Evolutionary conservation across 2,888 invertebrate genomes (phyloP).

Genomic region (Drosophila recens): DNA sequence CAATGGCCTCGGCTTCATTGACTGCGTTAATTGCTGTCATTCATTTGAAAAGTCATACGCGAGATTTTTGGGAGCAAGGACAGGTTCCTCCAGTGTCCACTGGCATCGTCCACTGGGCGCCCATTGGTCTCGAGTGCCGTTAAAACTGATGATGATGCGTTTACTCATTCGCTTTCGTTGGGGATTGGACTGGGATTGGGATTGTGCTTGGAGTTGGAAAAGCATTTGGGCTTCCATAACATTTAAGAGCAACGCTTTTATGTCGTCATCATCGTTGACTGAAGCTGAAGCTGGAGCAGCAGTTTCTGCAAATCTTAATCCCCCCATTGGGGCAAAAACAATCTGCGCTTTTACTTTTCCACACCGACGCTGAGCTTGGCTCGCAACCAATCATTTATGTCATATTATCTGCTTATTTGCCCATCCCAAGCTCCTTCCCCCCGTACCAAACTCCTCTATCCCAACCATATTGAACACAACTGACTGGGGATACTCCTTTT

Average conservation of each 20-base stretch:
- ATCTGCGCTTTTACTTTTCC: conserved; percentile 57
- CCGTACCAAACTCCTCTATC: neutral
- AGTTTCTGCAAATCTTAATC: conserved; percentile 53
- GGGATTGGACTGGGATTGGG: neutral
- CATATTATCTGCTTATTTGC: conserved; percentile 67
- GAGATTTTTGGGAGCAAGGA: conserved; percentile 52
- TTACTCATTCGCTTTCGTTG: conserved; percentile 65
- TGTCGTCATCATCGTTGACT: conserved; percentile 45
- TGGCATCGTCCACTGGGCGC: conserved; percentile 2
- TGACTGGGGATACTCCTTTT: conserved; percentile 33
- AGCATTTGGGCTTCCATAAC: conserved; percentile 40
- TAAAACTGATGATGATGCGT: conserved; percentile 78
- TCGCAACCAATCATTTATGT: conserved; percentile 52
- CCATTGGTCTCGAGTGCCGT: conserved; percentile 50
- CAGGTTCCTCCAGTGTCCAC: conserved; percentile 5
- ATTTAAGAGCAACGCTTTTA: conserved; percentile 56
- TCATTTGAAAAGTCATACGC: conserved; percentile 78
- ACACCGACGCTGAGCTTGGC: conserved; percentile 8
- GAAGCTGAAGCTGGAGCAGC: neutral
- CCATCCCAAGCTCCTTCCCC: conserved; percentile 5
- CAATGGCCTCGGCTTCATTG: conserved; percentile 72
- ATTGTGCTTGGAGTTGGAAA: conserved; percentile 7
- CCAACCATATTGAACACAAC: conserved; percentile 20
- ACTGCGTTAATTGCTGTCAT: conserved; percentile 81
- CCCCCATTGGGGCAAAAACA: conserved; percentile 48